A percentile compares a stretch with the other conserved stretches of the same genome.
Conservation (phyloP, 2,113 vertebrate species). For the Cygnus buccinator region DNA sequence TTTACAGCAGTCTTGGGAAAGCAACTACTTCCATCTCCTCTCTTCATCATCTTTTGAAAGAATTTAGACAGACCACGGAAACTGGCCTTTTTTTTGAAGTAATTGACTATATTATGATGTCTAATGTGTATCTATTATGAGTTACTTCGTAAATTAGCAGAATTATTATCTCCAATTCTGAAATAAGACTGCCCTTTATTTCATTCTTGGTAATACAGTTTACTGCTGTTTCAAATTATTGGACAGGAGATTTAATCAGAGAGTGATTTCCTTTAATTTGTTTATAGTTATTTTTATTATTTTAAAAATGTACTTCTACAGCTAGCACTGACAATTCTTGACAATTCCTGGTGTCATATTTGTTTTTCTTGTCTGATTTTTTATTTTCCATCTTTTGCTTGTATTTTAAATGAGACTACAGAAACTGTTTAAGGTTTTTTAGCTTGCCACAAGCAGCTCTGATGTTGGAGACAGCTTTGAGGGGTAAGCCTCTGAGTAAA, state of each 20-base stretch:
- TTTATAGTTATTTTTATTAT: neutral
- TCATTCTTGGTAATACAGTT: neutral
- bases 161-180: neutral
- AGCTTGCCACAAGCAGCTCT: slow-evolving; percentile 3
- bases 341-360: neutral
- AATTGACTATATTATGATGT: neutral
- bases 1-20: neutral
- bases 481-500: slow-evolving; percentile 3
- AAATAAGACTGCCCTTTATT: neutral
- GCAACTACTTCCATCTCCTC: neutral
- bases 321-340: neutral
- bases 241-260: neutral
- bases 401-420: slow-evolving; percentile 1
- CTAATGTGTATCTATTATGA: neutral
- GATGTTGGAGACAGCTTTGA: slow-evolving; percentile 3
- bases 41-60: neutral
- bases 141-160: neutral
- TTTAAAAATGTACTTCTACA: neutral
- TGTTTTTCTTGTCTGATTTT: neutral
- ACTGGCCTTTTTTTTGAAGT: neutral
- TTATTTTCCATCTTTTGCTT: neutral
- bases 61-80: neutral
- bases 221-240: neutral
- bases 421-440: neutral
- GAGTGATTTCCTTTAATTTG: neutral